These are phyloP conservation scores for Melieria omissa DNA, from an alignment of 2,888 invertebrate genomes.

Conservation along the genomic window DNA sequence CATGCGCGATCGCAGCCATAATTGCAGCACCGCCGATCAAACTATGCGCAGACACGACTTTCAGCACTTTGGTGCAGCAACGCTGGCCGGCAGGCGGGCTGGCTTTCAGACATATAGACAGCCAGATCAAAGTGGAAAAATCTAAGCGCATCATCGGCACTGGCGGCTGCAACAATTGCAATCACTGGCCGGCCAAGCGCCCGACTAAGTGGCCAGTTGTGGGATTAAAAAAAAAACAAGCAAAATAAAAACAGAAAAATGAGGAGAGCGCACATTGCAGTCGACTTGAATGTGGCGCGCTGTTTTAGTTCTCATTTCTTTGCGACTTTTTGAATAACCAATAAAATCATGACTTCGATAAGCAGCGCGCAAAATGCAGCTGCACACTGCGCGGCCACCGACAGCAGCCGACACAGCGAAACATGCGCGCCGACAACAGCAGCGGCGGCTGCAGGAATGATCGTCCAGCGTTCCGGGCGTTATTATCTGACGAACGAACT, in stretches of 20 bases:
- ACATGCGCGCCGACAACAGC: no score
- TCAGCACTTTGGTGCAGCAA: neutral
- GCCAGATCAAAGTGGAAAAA: neutral
- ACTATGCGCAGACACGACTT: conserved; percentile 1
- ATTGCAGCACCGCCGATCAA: neutral
- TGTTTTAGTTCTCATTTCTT: neutral
- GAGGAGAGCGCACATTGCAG: neutral
- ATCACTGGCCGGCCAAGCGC: no score
- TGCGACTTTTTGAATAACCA: conserved; percentile 2
- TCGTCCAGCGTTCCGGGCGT: conserved; percentile 10
- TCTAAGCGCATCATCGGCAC: neutral
- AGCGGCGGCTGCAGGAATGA: no score
- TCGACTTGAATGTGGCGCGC: neutral
- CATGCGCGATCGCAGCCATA: neutral
- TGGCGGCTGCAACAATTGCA: no score
- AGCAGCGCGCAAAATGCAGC: neutral
- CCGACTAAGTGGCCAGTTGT: no score
- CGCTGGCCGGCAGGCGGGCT: neutral
- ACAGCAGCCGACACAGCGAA: no score
- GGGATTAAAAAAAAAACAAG: no score
- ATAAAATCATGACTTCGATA: conserved; percentile 8
- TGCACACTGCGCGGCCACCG: no score
- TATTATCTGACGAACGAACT: conserved; percentile 46
- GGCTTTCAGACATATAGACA: neutral
- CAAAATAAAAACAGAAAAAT: neutral